These are phyloP conservation scores for Drosophila pruinosa DNA, from an alignment of 1,140 invertebrate genomes.

Conservation along the genomic window DNA sequence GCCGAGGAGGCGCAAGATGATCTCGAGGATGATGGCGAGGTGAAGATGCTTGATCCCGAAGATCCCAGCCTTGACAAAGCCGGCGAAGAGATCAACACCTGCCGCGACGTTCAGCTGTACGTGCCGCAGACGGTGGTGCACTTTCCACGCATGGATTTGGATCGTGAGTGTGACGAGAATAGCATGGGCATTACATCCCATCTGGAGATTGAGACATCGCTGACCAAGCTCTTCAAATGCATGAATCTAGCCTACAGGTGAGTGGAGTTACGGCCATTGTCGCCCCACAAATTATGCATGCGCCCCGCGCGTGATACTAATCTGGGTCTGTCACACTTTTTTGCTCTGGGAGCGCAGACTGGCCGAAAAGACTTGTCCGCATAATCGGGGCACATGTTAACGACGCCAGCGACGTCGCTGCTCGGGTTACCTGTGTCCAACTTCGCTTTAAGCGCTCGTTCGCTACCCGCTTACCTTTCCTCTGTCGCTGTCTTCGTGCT, in stretches of 20 bases:
- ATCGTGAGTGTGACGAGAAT: constrained; percentile 59
- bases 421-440: constrained; percentile 62
- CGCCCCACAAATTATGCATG: constrained; percentile 6
- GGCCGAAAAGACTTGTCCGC: constrained; percentile 51
- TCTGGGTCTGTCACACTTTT: constrained; percentile 18
- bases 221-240: constrained; percentile 97
- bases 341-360: constrained; percentile 25
- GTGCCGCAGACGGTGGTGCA: constrained; percentile 62
- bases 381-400: constrained; percentile 50
- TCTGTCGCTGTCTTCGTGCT: not conserved
- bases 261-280: constrained; percentile 84
- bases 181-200: constrained; percentile 84
- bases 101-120: constrained; percentile 75
- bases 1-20: constrained; percentile 96
- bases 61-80: constrained; percentile 69
- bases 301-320: constrained; percentile 43
- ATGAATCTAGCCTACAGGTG: constrained; percentile 98
- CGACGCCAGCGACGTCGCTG: constrained; percentile 42
- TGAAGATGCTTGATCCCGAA: constrained; percentile 87
- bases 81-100: constrained; percentile 63
- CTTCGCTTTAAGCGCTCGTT: constrained; percentile 54
- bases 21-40: constrained; percentile 86
- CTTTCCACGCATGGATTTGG: constrained; percentile 56
- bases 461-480: not conserved
- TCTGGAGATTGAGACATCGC: constrained; percentile 94